Conservation (phyloP, 2,888 invertebrate genomes). For the Halictus ligatus region DNA sequence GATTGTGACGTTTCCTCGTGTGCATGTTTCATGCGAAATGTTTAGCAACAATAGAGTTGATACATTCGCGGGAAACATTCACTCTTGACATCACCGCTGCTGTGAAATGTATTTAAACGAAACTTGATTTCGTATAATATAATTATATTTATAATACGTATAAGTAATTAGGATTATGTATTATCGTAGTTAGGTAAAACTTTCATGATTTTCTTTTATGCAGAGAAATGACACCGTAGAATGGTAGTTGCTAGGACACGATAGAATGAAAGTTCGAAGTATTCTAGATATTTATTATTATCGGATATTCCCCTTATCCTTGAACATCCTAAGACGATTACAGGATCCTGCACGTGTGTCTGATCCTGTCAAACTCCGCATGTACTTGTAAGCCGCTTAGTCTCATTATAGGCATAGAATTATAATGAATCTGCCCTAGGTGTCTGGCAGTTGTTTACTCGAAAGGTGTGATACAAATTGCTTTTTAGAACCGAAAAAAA, state of each 20-base stretch:
- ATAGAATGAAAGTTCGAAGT: constrained; percentile 17
- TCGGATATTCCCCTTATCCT: constrained; percentile 64
- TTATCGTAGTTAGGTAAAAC: background rate
- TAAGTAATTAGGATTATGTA: background rate
- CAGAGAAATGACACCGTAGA: background rate
- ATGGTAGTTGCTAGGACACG: background rate
- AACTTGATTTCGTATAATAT: background rate
- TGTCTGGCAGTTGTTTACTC: constrained; percentile 32
- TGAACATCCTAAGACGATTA: constrained; percentile 73
- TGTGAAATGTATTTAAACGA: background rate
- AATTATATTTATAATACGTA: background rate
- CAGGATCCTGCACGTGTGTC: constrained; percentile 59
- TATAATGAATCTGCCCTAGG: constrained; percentile 75
- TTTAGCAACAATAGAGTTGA: background rate
- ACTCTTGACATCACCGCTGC: background rate
- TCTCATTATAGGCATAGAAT: constrained; percentile 80
- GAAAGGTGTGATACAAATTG: constrained; percentile 29
- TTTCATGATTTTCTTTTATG: background rate
- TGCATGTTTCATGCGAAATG: background rate
- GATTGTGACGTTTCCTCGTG: constrained; percentile 6
- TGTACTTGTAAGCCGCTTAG: constrained; percentile 77
- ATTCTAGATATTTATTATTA: constrained; percentile 48
- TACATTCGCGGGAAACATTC: background rate
- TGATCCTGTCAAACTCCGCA: constrained; percentile 69
- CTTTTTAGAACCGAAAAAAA: constrained; percentile 44